Evolutionary conservation across 2,797 vertebrate species (phyloP).

Genomic region (Erithacus rubecula): DNA sequence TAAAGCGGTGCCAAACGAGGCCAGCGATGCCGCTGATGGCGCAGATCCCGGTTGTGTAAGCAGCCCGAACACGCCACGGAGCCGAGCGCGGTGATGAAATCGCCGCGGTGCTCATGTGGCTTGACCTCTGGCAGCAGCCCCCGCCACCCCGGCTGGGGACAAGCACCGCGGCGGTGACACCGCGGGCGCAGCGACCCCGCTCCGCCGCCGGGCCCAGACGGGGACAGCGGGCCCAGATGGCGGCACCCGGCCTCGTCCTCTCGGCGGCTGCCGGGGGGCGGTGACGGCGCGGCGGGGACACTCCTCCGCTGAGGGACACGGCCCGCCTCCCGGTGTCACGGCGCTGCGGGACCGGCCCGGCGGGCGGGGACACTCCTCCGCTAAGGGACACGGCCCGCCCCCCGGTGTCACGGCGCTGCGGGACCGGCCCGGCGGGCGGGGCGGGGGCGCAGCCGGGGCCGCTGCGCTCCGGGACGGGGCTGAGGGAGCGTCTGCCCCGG

Average conservation of each 20-base stretch:
- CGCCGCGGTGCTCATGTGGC: fast-evolving
- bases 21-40: background rate
- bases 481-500: background rate
- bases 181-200: background rate
- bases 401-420: background rate
- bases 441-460: background rate
- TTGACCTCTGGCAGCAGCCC: fast-evolving
- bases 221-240: background rate
- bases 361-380: background rate
- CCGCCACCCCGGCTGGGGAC: background rate
- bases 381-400: background rate
- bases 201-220: background rate
- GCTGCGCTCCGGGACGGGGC: background rate
- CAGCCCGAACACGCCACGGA: background rate
- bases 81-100: background rate
- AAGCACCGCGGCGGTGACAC: fast-evolving
- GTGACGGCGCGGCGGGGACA: background rate
- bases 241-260: background rate
- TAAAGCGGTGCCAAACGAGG: background rate
- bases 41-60: background rate
- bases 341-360: too few species aligned
- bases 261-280: background rate
- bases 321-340: too few species aligned
- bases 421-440: background rate
- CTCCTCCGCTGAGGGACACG: too few species aligned